Conservation (phyloP, 2,888 invertebrate species). For the Reticulitermes lucifugus region DNA sequence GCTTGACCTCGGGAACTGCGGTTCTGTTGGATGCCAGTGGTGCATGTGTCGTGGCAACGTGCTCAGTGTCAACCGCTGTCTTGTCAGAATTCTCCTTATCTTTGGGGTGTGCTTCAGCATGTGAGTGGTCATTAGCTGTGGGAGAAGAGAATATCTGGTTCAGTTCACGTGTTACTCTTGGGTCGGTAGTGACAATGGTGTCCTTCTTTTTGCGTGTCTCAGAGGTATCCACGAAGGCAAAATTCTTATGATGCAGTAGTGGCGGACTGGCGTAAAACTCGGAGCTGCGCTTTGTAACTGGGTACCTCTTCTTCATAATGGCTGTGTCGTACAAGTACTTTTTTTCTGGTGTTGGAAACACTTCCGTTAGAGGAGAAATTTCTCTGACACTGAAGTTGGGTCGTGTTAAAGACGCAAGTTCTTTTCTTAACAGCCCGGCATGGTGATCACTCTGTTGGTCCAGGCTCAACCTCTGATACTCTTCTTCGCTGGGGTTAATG, state of each 20-base stretch:
- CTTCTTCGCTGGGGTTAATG: conserved; percentile 15
- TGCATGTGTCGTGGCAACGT: conserved; percentile 26
- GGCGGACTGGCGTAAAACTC: conserved; percentile 56
- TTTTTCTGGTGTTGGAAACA: conserved; percentile 28
- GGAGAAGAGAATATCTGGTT: conserved; percentile 50
- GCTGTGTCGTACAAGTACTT: conserved; percentile 35
- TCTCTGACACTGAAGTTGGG: neutral
- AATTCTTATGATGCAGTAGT: conserved; percentile 51
- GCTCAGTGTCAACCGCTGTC: neutral
- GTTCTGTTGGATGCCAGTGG: neutral
- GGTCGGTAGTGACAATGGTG: conserved; percentile 68
- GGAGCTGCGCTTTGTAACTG: conserved; percentile 75
- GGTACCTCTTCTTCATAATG: conserved; percentile 70
- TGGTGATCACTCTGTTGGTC: conserved; percentile 20
- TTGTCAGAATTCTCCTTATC: neutral
- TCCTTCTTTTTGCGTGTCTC: conserved; percentile 53
- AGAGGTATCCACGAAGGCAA: conserved; percentile 51
- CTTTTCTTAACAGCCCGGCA: neutral
- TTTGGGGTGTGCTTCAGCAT: neutral
- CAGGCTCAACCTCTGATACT: conserved; percentile 23
- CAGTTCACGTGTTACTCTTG: conserved; percentile 59
- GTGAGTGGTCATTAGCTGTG: neutral
- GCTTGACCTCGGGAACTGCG: neutral
- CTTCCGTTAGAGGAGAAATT: neutral
- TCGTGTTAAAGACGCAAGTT: neutral